Evolutionary conservation across 2,888 invertebrate genomes (phyloP).

Genomic region (Malthinus seriepunctatus): DNA sequence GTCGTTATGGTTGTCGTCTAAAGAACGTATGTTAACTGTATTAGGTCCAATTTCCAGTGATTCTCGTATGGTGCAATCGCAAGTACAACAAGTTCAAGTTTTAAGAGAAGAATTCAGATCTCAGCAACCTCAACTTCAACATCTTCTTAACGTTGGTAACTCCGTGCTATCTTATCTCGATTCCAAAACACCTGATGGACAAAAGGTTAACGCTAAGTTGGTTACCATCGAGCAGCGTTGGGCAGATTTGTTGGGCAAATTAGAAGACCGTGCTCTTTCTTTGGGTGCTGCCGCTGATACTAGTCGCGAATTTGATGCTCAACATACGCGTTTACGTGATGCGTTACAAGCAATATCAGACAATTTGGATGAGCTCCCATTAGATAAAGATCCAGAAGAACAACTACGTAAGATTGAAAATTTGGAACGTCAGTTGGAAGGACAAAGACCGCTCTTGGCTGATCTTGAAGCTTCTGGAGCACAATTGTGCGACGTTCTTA

Average conservation of each 20-base stretch:
- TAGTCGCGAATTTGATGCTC: conserved; percentile 90
- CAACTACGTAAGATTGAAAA: conserved; percentile 86
- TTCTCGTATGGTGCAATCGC: conserved; percentile 92
- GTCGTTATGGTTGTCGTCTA: conserved; percentile 85
- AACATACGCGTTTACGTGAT: conserved; percentile 78
- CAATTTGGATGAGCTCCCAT: conserved; percentile 79
- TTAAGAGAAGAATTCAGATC: conserved; percentile 92
- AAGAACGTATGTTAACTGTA: conserved; percentile 94
- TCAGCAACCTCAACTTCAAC: conserved; percentile 88
- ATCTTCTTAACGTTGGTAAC: conserved; percentile 80
- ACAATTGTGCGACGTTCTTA: conserved; percentile 81
- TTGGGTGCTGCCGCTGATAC: conserved; percentile 91
- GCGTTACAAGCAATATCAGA: conserved; percentile 88
- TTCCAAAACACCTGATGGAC: conserved; percentile 63
- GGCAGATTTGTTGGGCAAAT: conserved; percentile 73
- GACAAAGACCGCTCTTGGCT: conserved; percentile 83
- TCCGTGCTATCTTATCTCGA: conserved; percentile 67
- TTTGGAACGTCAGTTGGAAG: conserved; percentile 85
- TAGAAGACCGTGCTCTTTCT: conserved; percentile 87
- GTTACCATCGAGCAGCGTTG: conserved; percentile 74
- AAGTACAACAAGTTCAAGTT: conserved; percentile 94
- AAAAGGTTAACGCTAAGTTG: conserved; percentile 72
- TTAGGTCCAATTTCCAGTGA: conserved; percentile 96
- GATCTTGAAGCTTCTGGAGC: conserved; percentile 91
- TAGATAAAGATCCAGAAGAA: conserved; percentile 83